Percentiles rank a stretch among this genome's conserved stretches.
Evolutionary conservation across 1,140 invertebrate genomes (phyloP).

Genomic region (Aethina tumida): DNA sequence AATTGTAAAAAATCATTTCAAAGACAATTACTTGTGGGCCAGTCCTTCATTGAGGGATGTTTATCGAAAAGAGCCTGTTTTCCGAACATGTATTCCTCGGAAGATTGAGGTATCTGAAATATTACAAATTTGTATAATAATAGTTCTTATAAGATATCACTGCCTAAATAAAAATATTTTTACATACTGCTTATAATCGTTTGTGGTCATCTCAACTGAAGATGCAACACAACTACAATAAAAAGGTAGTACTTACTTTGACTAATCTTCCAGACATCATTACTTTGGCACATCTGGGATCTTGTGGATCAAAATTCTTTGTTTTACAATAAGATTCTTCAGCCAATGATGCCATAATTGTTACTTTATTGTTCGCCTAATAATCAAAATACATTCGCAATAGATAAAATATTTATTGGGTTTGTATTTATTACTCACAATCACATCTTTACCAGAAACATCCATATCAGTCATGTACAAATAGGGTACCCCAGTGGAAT

Average conservation of each 20-base stretch:
- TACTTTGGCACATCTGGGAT: conserved; percentile 66
- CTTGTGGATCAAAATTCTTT: conserved; percentile 61
- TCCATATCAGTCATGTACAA: conserved; percentile 69
- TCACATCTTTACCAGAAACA: conserved; percentile 59
- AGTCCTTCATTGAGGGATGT: conserved; percentile 46
- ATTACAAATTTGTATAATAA: too few relatives aligned
- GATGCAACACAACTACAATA: too few relatives aligned
- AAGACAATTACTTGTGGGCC: conserved; percentile 24
- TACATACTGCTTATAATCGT: too few relatives aligned
- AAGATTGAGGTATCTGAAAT: conserved; percentile 46
- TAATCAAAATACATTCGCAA: conserved; percentile 21
- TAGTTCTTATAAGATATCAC: too few relatives aligned
- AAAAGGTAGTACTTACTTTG: conserved; percentile 43
- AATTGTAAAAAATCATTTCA: conserved; percentile 4
- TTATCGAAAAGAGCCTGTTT: conserved; percentile 52
- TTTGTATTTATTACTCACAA: conserved; percentile 37
- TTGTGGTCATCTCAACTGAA: too few relatives aligned
- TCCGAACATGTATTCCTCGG: conserved; percentile 49
- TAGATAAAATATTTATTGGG: not conserved
- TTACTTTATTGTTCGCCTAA: conserved; percentile 52
- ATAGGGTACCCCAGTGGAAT: conserved; percentile 66
- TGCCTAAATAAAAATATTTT: too few relatives aligned
- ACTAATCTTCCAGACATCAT: conserved; percentile 61
- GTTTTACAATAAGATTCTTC: conserved; percentile 55
- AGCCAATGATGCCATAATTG: conserved; percentile 57